Evolutionary conservation across 2,797 vertebrate genomes (phyloP), one percentile per base, ranked within the genome.

Genomic region (Pogoniulus pusillus): DNA sequence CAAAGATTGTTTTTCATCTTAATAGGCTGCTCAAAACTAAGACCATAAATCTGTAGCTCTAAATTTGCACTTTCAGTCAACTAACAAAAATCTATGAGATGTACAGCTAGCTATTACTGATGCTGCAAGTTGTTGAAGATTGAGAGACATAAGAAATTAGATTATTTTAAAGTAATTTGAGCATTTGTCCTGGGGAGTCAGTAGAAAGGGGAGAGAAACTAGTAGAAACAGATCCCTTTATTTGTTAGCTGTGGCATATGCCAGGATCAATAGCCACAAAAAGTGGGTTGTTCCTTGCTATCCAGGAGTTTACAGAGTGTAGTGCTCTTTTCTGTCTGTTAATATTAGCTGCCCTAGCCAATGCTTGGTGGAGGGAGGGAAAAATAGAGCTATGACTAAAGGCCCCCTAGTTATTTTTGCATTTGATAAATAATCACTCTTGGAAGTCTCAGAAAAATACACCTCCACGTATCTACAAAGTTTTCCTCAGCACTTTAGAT

Each of bases 401-500:
- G 27, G 24, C 30, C 16, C 16, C 9, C n/a, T 37, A 43, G 23
- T 82, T 89, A 74, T 81, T 66, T 39, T 26, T 3, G 3, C 12
- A 8, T 78, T 73, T 92, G 49, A 74, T 80, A 78, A 83, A 60
- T 37, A 64, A 62, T 1, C 27, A 9, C 27, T 81, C 73, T 82
- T 82, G 34, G 23, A 93, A 90, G 51, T 55, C n/a, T 78, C 54
- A 70, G 66, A 60, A 93, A 82, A 76, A 45, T 10, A 14, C 35
- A n/a, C 4, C 1, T 75, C 39, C 29, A 15, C 49, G 26, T 49
- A 68, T 63, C 35, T 62, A 32, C 35, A 45, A 84, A 95, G 78
- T 92, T 91, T 86, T 76, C 76, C 85, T 86, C 59, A 24, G 41
- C 35, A 63, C 93, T 92, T 91, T 81, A 76, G 60, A 63, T 82